Evolutionary conservation across 2,888 invertebrate genomes (phyloP).

Genomic region (Chloroclystis v-ata): DNA sequence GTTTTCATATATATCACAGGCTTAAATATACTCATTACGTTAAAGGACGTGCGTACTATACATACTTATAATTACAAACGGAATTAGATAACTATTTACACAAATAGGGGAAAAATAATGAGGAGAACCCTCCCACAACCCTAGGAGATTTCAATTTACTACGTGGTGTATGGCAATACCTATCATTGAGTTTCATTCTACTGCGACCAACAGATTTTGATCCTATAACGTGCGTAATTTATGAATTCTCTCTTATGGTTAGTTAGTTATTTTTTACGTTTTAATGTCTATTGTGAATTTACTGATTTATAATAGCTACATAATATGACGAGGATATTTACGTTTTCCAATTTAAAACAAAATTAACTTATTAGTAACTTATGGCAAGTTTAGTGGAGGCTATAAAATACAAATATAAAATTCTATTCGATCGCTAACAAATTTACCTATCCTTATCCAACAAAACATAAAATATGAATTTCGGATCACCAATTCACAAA

Average conservation of each 20-base stretch:
- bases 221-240: constrained; percentile 28
- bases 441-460: constrained; percentile 57
- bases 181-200: constrained; percentile 56
- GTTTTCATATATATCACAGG: constrained; percentile 74
- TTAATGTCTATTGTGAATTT: no score
- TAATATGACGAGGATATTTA: no score
- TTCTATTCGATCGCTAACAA: constrained; percentile 56
- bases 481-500: constrained; percentile 53
- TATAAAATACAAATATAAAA: constrained; percentile 46
- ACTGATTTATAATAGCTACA: no score
- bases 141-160: constrained; percentile 74
- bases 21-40: constrained; percentile 72
- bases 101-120: constrained; percentile 77
- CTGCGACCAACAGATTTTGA: constrained; percentile 50
- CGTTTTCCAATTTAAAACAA: no score
- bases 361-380: background rate
- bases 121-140: constrained; percentile 77
- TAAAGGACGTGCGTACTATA: constrained; percentile 76
- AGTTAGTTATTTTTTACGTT: no score
- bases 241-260: no score
- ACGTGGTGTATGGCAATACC: constrained; percentile 50
- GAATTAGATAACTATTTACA: constrained; percentile 78
- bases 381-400: constrained; percentile 16
- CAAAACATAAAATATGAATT: constrained; percentile 57
- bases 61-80: constrained; percentile 66